Percentiles rank a stretch among this genome's conserved stretches.
Conservation (phyloP, 2,888 invertebrate species). For the Hofmannophila pseudospretella region DNA sequence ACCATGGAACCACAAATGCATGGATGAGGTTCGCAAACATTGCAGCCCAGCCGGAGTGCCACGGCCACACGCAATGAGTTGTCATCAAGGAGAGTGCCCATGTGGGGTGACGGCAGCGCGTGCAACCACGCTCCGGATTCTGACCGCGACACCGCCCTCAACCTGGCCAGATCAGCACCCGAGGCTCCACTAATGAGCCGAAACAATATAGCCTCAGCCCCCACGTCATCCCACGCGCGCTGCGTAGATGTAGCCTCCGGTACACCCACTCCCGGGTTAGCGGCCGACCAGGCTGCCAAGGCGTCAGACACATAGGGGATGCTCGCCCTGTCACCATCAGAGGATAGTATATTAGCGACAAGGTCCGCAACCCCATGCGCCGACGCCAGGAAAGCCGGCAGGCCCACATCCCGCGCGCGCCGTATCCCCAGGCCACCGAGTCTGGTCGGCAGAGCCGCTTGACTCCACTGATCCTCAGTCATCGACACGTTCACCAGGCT, state of each 20-base stretch:
- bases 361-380: background rate
- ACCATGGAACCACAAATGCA: background rate
- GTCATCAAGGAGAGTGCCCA: too few species aligned
- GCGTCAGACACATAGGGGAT: background rate
- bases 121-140: too few species aligned
- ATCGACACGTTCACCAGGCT: background rate
- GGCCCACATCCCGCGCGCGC: background rate
- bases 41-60: too few species aligned
- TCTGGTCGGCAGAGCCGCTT: background rate
- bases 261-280: too few species aligned
- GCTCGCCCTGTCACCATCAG: background rate
- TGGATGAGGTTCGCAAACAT: too few species aligned
- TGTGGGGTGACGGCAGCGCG: too few species aligned
- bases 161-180: too few species aligned
- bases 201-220: background rate
- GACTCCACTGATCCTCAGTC: background rate
- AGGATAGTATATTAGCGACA: background rate
- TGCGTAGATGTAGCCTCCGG: too few species aligned
- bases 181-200: background rate
- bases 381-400: conserved; percentile 2
- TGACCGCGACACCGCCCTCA: too few species aligned
- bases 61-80: too few species aligned
- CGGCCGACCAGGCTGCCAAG: background rate
- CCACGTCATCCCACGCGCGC: too few species aligned
- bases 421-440: conserved; percentile 2